phyloP scores from a whole-genome alignment of 2,888 invertebrate species.

The Cerastis rubricosa region DNA sequence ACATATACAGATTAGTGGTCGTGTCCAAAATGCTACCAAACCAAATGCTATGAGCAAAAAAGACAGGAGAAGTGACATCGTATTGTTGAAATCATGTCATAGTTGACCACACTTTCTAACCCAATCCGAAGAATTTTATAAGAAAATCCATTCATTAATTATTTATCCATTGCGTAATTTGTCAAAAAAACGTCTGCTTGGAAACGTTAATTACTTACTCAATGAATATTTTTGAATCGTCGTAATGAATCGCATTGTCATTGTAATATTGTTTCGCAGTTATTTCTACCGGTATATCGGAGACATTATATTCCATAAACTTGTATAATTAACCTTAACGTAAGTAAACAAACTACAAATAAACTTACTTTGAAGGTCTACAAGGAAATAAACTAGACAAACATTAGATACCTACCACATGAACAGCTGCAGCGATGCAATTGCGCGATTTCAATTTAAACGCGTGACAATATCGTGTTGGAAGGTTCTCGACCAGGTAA shows the following conservation, averaged over 20 bases:
- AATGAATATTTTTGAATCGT: background rate
- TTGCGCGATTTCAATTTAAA: conserved; percentile 31
- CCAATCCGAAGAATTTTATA: background rate
- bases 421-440: conserved; percentile 32
- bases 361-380: conserved; percentile 18
- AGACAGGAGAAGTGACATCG: background rate
- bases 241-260: background rate
- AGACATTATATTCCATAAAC: too few relatives aligned
- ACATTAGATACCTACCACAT: conserved; percentile 30
- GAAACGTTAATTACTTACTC: background rate
- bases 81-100: background rate
- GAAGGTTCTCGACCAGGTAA: conserved; percentile 4
- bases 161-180: background rate
- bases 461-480: conserved; percentile 28
- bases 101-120: background rate
- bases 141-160: too few relatives aligned
- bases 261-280: too few relatives aligned
- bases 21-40: too few relatives aligned
- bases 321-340: background rate
- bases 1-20: too few relatives aligned
- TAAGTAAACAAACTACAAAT: conserved; percentile 31
- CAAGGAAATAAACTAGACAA: conserved; percentile 34
- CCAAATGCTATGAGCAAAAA: background rate
- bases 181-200: background rate
- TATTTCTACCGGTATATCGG: too few relatives aligned